Percentiles rank a stretch among this genome's conserved stretches.
Conservation (phyloP, 1,140 invertebrate genomes). For the Neoseiulus cucumeris region DNA sequence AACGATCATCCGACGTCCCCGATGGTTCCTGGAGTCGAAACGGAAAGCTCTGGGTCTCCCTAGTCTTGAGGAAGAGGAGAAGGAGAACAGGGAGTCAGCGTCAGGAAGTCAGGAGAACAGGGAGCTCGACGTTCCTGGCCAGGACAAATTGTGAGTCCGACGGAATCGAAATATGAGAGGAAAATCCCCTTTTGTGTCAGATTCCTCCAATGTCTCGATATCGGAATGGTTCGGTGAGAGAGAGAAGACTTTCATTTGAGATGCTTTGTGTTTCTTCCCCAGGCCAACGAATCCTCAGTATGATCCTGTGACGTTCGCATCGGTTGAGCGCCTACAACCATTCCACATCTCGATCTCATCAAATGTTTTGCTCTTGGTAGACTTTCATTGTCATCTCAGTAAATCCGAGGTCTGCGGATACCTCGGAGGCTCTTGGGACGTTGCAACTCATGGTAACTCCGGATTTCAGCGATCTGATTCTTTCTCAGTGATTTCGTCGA, state of each 20-base stretch:
- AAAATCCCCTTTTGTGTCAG: neutral
- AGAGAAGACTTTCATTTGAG: neutral
- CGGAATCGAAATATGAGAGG: neutral
- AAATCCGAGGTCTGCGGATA: constrained; percentile 82
- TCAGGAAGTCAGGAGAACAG: neutral
- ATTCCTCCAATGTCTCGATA: neutral
- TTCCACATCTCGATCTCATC: constrained; percentile 7
- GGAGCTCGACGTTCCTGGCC: neutral
- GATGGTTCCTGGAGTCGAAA: neutral
- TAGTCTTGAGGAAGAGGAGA: neutral
- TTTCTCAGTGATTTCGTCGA: neutral
- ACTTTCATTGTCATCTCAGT: constrained; percentile 80
- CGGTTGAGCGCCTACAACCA: constrained; percentile 1
- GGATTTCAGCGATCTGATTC: constrained; percentile 28
- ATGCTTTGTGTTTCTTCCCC: neutral
- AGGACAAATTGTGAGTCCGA: neutral
- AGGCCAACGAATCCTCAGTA: constrained; percentile 8
- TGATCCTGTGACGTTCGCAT: constrained; percentile 4
- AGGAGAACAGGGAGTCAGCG: neutral
- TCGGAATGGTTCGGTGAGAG: neutral
- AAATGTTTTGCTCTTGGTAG: constrained; percentile 25
- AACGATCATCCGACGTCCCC: neutral
- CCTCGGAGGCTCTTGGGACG: constrained; percentile 79
- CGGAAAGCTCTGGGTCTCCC: neutral
- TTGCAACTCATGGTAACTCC: constrained; percentile 80